A percentile compares a stretch with the other conserved stretches of the same genome.
Evolutionary conservation across 2,797 vertebrate genomes (phyloP).

Genomic region (Leptodactylus fallax): DNA sequence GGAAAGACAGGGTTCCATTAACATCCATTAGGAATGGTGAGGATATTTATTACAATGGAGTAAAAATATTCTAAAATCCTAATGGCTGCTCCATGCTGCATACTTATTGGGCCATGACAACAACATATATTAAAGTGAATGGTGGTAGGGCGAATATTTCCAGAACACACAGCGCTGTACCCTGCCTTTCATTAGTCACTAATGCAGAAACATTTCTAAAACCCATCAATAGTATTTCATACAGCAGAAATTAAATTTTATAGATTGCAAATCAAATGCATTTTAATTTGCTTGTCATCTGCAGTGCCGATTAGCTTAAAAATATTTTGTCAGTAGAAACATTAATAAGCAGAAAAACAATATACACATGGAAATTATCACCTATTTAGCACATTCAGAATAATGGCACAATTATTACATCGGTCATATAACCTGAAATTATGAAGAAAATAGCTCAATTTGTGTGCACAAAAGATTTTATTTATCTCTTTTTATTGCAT

Average conservation of each 20-base stretch:
- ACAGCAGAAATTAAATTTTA: slow-evolving; percentile 51
- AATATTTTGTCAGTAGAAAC: slow-evolving; percentile 18
- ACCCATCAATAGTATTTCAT: slow-evolving; percentile 38
- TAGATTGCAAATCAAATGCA: slow-evolving; percentile 47
- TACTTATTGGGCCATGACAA: slow-evolving; percentile 33
- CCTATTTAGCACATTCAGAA: slow-evolving; percentile 5
- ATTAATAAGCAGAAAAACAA: slow-evolving; percentile 19
- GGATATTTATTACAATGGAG: slow-evolving; percentile 58
- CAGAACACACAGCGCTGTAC: neutral
- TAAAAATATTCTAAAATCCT: slow-evolving; percentile 41
- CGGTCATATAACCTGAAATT: neutral
- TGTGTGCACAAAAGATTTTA: neutral
- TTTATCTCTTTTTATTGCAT: neutral
- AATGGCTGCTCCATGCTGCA: slow-evolving; percentile 37
- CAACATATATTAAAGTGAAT: slow-evolving; percentile 22
- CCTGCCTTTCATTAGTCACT: slow-evolving; percentile 35
- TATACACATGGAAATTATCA: slow-evolving; percentile 9
- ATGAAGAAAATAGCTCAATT: neutral
- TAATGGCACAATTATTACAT: neutral
- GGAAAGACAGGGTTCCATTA: slow-evolving; percentile 50
- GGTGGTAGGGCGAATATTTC: neutral
- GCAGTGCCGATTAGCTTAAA: slow-evolving; percentile 30
- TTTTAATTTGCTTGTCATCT: slow-evolving; percentile 60
- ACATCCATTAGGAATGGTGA: slow-evolving; percentile 52
- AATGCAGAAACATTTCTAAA: slow-evolving; percentile 12